A percentile compares a stretch with the other conserved stretches of the same genome.
phyloP scores from a whole-genome alignment of 1,140 invertebrate species.

The Eupristina koningsbergeri region DNA sequence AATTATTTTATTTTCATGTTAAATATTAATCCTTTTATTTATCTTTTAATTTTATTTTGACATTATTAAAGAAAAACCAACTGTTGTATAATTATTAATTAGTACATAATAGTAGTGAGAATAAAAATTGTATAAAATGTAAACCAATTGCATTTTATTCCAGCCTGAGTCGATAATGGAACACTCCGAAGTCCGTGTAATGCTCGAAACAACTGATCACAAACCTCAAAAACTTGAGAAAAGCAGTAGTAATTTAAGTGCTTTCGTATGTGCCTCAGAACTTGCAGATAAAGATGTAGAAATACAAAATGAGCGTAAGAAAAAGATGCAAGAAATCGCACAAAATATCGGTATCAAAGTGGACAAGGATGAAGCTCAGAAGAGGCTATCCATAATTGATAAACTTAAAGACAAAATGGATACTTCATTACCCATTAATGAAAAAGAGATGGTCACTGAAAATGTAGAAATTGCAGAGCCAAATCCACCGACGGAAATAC shows the following conservation, averaged over 20 bases:
- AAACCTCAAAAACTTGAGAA: constrained; percentile 15
- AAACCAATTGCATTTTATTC: neutral
- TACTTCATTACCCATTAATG: neutral
- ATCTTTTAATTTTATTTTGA: too few species aligned
- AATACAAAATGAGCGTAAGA: constrained; percentile 67
- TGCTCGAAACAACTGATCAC: constrained; percentile 26
- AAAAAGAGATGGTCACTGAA: constrained; percentile 12
- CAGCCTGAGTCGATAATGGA: neutral
- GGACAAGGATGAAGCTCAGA: constrained; percentile 55
- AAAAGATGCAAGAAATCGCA: constrained; percentile 69
- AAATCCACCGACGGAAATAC: neutral
- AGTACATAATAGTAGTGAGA: too few species aligned
- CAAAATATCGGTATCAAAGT: constrained; percentile 66
- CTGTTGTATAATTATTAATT: too few species aligned
- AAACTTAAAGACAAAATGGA: constrained; percentile 69
- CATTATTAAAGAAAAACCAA: too few species aligned
- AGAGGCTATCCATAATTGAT: constrained; percentile 65
- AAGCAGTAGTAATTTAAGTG: constrained; percentile 63
- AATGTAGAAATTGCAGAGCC: neutral
- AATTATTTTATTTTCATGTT: neutral
- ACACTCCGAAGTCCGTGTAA: neutral
- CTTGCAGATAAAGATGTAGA: constrained; percentile 68
- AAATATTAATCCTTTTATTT: neutral
- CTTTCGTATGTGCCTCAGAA: constrained; percentile 68
- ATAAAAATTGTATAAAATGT: neutral